Conservation (phyloP, 37 sponge, comb jelly and placozoan species). For the Geodia barretti region DNA sequence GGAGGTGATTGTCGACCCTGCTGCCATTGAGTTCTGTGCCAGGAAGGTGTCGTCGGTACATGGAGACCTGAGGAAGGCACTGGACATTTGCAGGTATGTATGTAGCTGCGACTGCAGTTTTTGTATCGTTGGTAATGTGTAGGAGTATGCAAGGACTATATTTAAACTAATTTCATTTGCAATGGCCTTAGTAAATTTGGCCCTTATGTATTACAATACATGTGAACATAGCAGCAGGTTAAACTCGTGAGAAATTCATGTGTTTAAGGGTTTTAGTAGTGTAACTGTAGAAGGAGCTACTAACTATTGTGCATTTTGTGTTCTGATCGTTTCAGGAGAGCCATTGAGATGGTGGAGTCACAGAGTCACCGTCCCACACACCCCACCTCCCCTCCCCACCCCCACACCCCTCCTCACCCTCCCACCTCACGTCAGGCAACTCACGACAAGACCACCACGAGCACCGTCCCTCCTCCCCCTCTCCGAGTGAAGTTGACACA, state of each 20-base stretch:
- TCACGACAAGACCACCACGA: not conserved
- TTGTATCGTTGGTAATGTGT: no score
- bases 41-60: slow-evolving; percentile 86
- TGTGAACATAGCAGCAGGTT: not conserved
- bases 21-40: slow-evolving; percentile 88
- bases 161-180: not conserved
- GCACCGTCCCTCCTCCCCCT: no score
- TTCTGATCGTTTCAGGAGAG: slow-evolving; percentile 36
- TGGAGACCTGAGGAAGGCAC: slow-evolving; percentile 94
- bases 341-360: slow-evolving; percentile 69
- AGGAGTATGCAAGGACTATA: no score
- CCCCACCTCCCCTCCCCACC: not conserved
- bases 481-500: slow-evolving; percentile 63
- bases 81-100: slow-evolving; percentile 93
- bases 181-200: not conserved
- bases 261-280: not conserved
- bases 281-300: not conserved
- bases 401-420: not conserved
- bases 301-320: not conserved
- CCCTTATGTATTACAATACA: not conserved
- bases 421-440: not conserved
- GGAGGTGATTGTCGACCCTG: slow-evolving; percentile 41
- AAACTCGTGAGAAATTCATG: not conserved
- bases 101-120: no score
- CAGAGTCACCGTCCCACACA: slow-evolving; percentile 13